Percentiles rank a stretch among this genome's conserved stretches.
Conservation (phyloP, 2,888 invertebrate genomes). For the Loripinus fragilis region DNA sequence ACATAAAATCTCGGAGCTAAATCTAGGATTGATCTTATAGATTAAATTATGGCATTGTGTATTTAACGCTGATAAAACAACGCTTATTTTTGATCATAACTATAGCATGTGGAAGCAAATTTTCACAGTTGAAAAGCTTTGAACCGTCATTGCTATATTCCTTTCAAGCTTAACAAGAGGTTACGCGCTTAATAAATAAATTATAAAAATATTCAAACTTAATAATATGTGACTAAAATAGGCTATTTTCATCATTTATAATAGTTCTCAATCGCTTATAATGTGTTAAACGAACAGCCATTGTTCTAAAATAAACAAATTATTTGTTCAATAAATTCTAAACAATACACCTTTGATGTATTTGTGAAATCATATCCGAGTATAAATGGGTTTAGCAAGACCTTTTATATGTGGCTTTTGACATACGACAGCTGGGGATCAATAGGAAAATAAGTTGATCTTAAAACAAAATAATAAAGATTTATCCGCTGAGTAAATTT, state of each 20-base stretch:
- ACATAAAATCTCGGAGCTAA: too few species aligned
- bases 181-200: conserved; percentile 29
- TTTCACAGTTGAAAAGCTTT: background rate
- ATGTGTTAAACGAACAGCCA: conserved; percentile 50
- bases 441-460: conserved; percentile 5
- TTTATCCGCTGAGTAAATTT: conserved; percentile 14
- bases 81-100: conserved; percentile 9
- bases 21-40: background rate
- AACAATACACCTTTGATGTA: conserved; percentile 45
- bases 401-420: conserved; percentile 8
- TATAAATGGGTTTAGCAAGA: conserved; percentile 42
- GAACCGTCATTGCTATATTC: background rate
- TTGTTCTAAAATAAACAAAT: conserved; percentile 52
- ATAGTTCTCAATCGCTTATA: conserved; percentile 41
- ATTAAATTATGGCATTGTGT: background rate
- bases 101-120: conserved; percentile 1
- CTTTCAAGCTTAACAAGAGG: conserved; percentile 18
- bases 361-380: conserved; percentile 48
- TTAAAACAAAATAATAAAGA: conserved; percentile 14
- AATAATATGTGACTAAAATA: conserved; percentile 45
- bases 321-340: conserved; percentile 54
- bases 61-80: conserved; percentile 6
- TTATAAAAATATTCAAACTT: conserved; percentile 31
- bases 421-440: background rate
- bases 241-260: conserved; percentile 34